Conservation (phyloP, 2,888 invertebrate species). For the Platycnemis pennipes region DNA sequence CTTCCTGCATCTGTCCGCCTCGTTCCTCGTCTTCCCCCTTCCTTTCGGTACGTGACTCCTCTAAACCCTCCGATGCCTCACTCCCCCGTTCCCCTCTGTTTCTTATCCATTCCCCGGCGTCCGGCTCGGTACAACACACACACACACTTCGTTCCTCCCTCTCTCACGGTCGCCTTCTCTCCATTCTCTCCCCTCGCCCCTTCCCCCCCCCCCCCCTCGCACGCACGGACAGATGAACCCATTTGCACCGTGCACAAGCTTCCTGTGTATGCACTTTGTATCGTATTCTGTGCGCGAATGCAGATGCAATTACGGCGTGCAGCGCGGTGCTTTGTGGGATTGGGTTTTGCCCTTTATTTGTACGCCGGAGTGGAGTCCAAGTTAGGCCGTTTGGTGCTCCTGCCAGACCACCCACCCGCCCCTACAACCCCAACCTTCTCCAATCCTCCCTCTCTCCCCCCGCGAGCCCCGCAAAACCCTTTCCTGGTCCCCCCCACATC, state of each 20-base stretch:
- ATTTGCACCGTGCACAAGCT: conserved; percentile 61
- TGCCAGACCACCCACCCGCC: not conserved
- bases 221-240: conserved; percentile 37
- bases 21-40: not conserved
- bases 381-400: conserved; percentile 59
- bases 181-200: not conserved
- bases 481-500: not conserved
- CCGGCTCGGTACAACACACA: no score
- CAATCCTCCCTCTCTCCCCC: conserved; percentile 68
- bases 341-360: conserved; percentile 64
- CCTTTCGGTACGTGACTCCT: conserved; percentile 59
- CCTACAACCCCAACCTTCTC: conserved; percentile 51
- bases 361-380: conserved; percentile 65
- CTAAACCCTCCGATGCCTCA: conserved; percentile 62
- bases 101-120: not conserved
- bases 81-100: not conserved
- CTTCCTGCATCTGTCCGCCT: not conserved
- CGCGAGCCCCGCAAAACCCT: not conserved
- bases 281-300: conserved; percentile 65
- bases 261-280: conserved; percentile 66
- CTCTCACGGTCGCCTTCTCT: not conserved
- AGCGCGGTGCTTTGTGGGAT: conserved; percentile 67
- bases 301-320: conserved; percentile 67
- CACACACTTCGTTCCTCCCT: conserved; percentile 70
- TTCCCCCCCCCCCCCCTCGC: conserved; percentile 61